Evolutionary conservation across 2,113 vertebrate genomes (phyloP).

Genomic region (Zingel zingel): DNA sequence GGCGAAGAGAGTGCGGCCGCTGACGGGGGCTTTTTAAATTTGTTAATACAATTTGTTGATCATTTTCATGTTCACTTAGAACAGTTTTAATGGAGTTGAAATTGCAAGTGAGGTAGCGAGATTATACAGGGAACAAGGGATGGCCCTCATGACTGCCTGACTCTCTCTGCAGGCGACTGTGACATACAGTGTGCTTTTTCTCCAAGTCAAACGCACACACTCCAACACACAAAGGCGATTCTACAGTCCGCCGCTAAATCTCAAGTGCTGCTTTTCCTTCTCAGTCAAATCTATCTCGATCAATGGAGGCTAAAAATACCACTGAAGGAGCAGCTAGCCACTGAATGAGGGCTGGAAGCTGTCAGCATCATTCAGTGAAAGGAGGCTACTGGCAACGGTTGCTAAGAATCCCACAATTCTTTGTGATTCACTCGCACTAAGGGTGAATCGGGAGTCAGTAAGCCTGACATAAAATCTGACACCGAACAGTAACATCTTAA

Average conservation of each 20-base stretch:
- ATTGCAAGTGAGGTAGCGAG: not conserved
- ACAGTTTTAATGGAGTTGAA: constrained; percentile 35
- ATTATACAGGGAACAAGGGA: not conserved
- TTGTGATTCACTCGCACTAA: constrained; percentile 22
- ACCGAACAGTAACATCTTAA: not conserved
- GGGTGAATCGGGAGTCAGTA: constrained; percentile 19
- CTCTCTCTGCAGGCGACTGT: constrained; percentile 26
- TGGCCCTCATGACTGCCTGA: not conserved
- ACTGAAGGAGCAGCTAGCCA: constrained; percentile 67
- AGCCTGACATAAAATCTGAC: constrained; percentile 35
- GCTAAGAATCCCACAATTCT: constrained; percentile 55
- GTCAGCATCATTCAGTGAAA: constrained; percentile 66
- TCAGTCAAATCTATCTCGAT: constrained; percentile 75
- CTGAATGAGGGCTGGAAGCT: constrained; percentile 71
- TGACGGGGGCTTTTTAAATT: constrained; percentile 23
- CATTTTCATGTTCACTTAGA: constrained; percentile 12
- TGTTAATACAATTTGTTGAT: not conserved
- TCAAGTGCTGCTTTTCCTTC: constrained; percentile 70
- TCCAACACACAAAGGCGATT: constrained; percentile 34
- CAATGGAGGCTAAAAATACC: constrained; percentile 84
- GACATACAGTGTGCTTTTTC: constrained; percentile 22
- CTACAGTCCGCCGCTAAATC: constrained; percentile 60
- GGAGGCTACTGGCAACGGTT: constrained; percentile 61
- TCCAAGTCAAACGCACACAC: not conserved
- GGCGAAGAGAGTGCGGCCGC: constrained; percentile 1